Conservation (phyloP, 2,888 invertebrate genomes). For the Agrotis exclamationis region DNA sequence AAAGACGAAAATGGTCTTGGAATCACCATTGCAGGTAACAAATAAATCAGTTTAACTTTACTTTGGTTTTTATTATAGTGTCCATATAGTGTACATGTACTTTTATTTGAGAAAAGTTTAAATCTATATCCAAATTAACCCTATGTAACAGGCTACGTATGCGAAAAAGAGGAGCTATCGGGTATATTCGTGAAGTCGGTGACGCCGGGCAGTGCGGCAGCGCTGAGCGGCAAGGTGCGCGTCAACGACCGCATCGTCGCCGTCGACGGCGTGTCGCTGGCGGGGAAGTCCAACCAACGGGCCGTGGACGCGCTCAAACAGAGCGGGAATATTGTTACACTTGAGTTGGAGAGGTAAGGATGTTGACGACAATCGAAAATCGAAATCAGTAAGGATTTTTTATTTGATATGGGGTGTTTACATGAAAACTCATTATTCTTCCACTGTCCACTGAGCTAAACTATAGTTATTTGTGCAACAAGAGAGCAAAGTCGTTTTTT, state of each 20-base stretch:
- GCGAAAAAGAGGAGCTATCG: slow-evolving; percentile 99
- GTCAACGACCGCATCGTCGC: slow-evolving; percentile 99
- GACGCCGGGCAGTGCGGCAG: slow-evolving; percentile 98
- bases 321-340: slow-evolving; percentile 97
- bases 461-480: too few species aligned
- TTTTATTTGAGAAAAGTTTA: too few species aligned
- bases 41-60: neutral
- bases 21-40: slow-evolving; percentile 96
- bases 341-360: slow-evolving; percentile 95
- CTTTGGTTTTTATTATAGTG: too few species aligned
- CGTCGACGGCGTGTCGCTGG: slow-evolving; percentile 98
- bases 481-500: too few species aligned
- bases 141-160: slow-evolving; percentile 94
- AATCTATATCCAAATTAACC: neutral
- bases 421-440: too few species aligned
- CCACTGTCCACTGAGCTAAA: neutral
- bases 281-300: slow-evolving; percentile 99
- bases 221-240: slow-evolving; percentile 97
- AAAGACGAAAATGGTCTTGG: slow-evolving; percentile 98
- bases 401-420: too few species aligned
- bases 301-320: slow-evolving; percentile 99
- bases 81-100: too few species aligned
- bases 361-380: neutral
- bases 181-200: slow-evolving; percentile 99
- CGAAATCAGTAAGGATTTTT: too few species aligned